Conservation (phyloP, 2,888 invertebrate genomes). For the Diplazon laetatorius region DNA sequence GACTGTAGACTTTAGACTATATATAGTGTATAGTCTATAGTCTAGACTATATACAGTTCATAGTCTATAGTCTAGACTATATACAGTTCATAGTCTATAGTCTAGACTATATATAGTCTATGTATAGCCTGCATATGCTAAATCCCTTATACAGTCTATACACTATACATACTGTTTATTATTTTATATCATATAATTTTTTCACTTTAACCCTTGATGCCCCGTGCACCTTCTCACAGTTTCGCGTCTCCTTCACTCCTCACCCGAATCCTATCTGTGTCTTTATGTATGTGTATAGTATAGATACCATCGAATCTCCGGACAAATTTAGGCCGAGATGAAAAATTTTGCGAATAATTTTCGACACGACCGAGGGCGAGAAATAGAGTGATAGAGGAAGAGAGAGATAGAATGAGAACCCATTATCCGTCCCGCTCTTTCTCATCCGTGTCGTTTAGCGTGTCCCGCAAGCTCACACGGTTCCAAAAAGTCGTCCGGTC, state of each 20-base stretch:
- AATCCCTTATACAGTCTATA: too few species aligned
- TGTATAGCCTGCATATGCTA: too few species aligned
- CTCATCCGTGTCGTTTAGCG: slow-evolving; percentile 39
- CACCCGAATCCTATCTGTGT: slow-evolving; percentile 6
- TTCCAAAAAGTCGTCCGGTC: slow-evolving; percentile 41
- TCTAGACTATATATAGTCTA: too few species aligned
- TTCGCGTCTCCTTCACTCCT: slow-evolving; percentile 30
- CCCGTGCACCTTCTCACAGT: background rate
- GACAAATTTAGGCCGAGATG: slow-evolving; percentile 63
- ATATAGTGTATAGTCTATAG: too few species aligned
- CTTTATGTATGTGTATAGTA: background rate
- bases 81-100: too few species aligned
- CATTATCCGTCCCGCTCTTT: slow-evolving; percentile 12
- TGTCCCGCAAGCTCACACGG: slow-evolving; percentile 35
- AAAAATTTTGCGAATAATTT: slow-evolving; percentile 61
- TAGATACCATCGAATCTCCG: slow-evolving; percentile 46
- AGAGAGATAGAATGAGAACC: too few species aligned
- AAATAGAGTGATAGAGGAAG: too few species aligned
- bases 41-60: too few species aligned
- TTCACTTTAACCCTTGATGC: slow-evolving; percentile 1
- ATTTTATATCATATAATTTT: too few species aligned
- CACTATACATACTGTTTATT: too few species aligned
- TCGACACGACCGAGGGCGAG: slow-evolving; percentile 39
- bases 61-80: too few species aligned
- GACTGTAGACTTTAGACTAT: too few species aligned